Base-by-base conservation (phyloP, 2,888 invertebrate species). In the Eudasyphora cyanicolor region DNA sequence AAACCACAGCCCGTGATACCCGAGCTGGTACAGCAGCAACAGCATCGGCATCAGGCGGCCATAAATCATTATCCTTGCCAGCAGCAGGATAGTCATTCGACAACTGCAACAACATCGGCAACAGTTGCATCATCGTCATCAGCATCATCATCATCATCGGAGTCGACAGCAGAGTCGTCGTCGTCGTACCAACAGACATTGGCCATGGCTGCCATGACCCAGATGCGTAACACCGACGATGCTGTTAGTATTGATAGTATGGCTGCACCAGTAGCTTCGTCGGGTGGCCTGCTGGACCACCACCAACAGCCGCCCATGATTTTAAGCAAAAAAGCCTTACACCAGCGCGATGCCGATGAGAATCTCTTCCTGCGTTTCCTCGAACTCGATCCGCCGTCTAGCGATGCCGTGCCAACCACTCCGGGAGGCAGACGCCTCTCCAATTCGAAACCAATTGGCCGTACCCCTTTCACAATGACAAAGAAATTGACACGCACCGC, bases 401-500 rank as follows among this genome's bases (percentile, higher is more conserved):
- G 93, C 6, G 96, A 96, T 82, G 95, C 93, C n/a, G 77, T 73
- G 82, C 74, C 6, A 24, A 67, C 6, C 21, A 62, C 5, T 21
- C 84, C 82, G 4, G 35, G 45, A 12, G 35, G 69, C 19, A 84
- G 82, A 92, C 92, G 87, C 92, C 94, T 87, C 12, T 83, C 82
- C 0, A 85, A 85, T 49, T 85, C 87, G 0, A 88, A 87, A 60
- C 87, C 87, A 3, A 93, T 94, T 84, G 97, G 97, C 10, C 93
- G 96, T 79, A 97, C 97, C 0, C 97, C 97, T 0, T 97, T 97
- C 89, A 97, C 97, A 17, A 95, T 95, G 82, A 96, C 97, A 60
- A 95, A 96, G 89, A 91, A 92, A 79, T 91, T 95, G 85, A 91
- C 91, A 8, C 89, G 93, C 2, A 94, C 93, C 0, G 91, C 93